Evolutionary conservation across 2,888 invertebrate species (phyloP), one percentile per base, ranked within the genome.

Genomic region (Cheilosia pagana): DNA sequence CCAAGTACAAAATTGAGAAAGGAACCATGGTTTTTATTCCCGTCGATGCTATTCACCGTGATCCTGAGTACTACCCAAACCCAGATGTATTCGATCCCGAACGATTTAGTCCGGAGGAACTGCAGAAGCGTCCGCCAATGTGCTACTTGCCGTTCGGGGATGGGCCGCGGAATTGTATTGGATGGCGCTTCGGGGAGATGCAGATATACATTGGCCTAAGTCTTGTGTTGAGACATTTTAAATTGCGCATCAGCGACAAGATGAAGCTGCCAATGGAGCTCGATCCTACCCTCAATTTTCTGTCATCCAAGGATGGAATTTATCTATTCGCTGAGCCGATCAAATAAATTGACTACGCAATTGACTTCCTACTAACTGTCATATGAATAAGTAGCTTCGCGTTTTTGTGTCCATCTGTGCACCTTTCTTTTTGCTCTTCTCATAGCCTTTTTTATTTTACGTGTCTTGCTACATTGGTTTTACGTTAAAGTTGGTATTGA

Each of bases 21-120:
- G 93, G 92, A 0, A 93, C 92, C 0, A 79, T 91, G 28, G 89
- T 93, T 3, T 91, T 93, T 31, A 91, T 94, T 39, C 93, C 94
- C 0, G 90, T 92, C 23, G 91, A 92, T 77, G 92, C 92, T n/a
- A 71, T 82, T 14, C 82, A 82, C 10, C 59, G 72, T 10, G 82
- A 93, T 88, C 91, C 92, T 0, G 89, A 91, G 16, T 89, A 92
- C 57, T 93, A 92, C 87, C 90, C 92, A 0, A 88, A 93, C 25
- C 93, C 93, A 0, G 89, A 91, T 6, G 88, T 88, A 50, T 93
- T 92, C 86, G 91, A 92, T 86, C 93, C 93, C 0, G 92, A 93
- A 68, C 89, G 92, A 50, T 93, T 93, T 83, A 88, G 87, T 0
- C 87, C 89, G 0, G 90, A 90, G 35, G 89, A 90, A 23, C 88